These are phyloP conservation scores for Phrynosoma blainvillii DNA, from an alignment of 2,113 vertebrate genomes.

Conservation along the genomic window DNA sequence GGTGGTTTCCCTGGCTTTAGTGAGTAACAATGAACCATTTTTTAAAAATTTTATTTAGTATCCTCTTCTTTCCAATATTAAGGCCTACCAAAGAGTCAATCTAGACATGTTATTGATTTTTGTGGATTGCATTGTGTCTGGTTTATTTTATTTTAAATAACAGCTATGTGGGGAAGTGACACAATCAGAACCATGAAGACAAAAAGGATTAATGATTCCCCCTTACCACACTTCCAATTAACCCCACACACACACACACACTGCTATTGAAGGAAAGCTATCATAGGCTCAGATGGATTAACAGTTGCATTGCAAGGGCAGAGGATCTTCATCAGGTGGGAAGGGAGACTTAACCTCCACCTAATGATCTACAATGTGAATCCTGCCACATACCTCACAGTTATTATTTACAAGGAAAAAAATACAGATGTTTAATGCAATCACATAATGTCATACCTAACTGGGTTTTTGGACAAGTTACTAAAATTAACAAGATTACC, in stretches of 20 bases:
- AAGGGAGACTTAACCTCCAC: not conserved
- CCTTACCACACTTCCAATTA: not conserved
- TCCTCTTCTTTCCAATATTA: not conserved
- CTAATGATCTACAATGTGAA: not conserved
- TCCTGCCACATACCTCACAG: not conserved
- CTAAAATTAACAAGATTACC: not conserved
- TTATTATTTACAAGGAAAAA: not conserved
- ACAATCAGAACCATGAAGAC: not conserved
- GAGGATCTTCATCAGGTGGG: not conserved
- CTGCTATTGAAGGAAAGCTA: not conserved
- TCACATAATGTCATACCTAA: not conserved
- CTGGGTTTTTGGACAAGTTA: not conserved
- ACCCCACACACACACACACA: not conserved
- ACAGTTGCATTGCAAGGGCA: not conserved
- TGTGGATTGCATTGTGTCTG: not conserved
- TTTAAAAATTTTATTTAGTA: not conserved
- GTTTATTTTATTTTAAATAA: not conserved
- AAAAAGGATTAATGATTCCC: not conserved
- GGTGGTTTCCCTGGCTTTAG: constrained; percentile 86
- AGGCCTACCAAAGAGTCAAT: not conserved
- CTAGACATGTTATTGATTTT: not conserved
- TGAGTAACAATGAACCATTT: constrained; percentile 68
- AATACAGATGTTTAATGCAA: not conserved
- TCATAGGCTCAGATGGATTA: not conserved
- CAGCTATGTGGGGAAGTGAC: not conserved